Evolutionary conservation across 2,113 vertebrate genomes (phyloP).

Genomic region (Psephotus haematonotus): DNA sequence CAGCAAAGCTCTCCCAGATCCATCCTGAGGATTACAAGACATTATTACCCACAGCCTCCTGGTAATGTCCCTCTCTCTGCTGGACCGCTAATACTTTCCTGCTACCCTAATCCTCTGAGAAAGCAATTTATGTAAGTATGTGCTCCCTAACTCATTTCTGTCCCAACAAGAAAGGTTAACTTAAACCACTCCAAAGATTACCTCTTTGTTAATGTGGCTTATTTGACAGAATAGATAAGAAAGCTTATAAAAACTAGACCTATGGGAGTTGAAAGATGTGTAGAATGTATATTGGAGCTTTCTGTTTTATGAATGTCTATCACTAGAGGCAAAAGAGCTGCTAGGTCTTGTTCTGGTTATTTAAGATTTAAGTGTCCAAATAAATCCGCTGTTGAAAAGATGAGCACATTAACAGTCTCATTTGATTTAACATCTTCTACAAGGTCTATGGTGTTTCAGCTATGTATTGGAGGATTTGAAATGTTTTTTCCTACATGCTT

Average conservation of each 20-base stretch:
- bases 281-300: not conserved
- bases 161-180: not conserved
- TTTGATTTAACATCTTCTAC: not conserved
- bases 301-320: not conserved
- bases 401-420: not conserved
- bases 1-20: not conserved
- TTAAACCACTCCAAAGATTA: not conserved
- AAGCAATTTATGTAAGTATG: not conserved
- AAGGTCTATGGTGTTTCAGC: not conserved
- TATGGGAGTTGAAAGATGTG: not conserved
- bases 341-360: not conserved
- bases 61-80: not conserved
- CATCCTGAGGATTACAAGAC: not conserved
- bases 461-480: not conserved
- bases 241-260: not conserved
- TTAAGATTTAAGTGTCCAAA: not conserved
- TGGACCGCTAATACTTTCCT: not conserved
- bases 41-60: not conserved
- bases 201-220: not conserved
- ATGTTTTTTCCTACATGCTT: not conserved
- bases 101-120: conserved; percentile 2
- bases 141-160: not conserved
- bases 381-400: not conserved
- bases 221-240: not conserved
- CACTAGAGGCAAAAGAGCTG: not conserved